Conservation (phyloP, 2,113 vertebrate genomes). For the Zosterops pallidus region DNA sequence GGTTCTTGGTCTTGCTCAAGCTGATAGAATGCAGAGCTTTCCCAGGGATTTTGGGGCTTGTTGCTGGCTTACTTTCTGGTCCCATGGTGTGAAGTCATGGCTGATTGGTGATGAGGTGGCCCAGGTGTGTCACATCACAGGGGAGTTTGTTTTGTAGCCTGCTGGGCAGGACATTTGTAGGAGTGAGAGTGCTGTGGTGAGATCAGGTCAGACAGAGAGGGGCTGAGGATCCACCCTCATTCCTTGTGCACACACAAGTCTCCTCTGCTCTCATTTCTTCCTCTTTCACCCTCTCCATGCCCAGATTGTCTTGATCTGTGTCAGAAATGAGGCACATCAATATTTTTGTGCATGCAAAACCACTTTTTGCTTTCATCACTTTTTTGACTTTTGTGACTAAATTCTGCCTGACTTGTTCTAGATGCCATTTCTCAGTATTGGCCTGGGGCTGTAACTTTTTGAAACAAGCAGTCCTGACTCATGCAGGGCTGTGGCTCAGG, state of each 20-base stretch:
- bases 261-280: background rate
- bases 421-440: background rate
- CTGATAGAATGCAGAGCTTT: background rate
- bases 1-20: background rate
- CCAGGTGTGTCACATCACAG: background rate
- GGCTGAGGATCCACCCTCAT: background rate
- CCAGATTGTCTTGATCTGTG: background rate
- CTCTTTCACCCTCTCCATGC: background rate
- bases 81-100: background rate
- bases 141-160: background rate
- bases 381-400: background rate
- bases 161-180: background rate
- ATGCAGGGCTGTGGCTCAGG: background rate
- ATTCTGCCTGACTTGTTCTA: background rate
- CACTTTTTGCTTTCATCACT: background rate
- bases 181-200: background rate
- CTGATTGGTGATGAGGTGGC: background rate
- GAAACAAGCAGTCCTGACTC: background rate
- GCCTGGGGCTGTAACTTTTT: background rate
- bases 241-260: background rate
- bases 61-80: background rate
- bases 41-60: background rate
- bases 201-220: background rate
- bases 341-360: background rate
- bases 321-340: accelerated